Percentiles rank a stretch among this genome's conserved stretches.
phyloP scores from a whole-genome alignment of 2,797 vertebrate genomes.

The Peromyscus attwateri region DNA sequence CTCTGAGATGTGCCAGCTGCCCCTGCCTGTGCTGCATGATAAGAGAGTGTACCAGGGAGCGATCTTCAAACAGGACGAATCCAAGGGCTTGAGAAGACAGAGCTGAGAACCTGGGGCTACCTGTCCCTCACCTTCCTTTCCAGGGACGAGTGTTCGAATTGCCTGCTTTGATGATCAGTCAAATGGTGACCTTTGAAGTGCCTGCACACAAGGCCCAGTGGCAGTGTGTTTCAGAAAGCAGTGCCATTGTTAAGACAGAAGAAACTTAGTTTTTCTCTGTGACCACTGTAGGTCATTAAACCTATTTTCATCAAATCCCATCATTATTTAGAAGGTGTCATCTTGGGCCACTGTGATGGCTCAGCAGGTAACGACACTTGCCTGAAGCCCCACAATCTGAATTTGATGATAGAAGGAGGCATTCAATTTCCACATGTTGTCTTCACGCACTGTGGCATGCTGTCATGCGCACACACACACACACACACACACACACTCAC shows the following conservation, averaged over 20 bases:
- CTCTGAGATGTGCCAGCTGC: slow-evolving; percentile 37
- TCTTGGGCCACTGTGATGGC: background rate
- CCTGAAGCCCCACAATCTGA: background rate
- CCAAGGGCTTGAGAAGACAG: slow-evolving; percentile 5
- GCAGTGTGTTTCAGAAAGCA: slow-evolving; percentile 53
- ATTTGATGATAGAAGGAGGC: background rate
- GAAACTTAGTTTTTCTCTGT: slow-evolving; percentile 12
- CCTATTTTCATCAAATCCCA: slow-evolving; percentile 36
- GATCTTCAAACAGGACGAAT: slow-evolving; percentile 42
- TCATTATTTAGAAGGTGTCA: slow-evolving; percentile 49
- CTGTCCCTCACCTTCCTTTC: slow-evolving; percentile 24
- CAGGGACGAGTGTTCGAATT: background rate
- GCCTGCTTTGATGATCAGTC: slow-evolving; percentile 63
- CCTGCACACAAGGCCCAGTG: background rate
- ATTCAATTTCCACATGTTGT: background rate
- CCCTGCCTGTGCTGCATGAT: slow-evolving; percentile 49
- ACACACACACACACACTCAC: background rate
- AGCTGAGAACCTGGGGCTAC: background rate
- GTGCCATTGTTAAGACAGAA: slow-evolving; percentile 16
- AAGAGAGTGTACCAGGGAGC: slow-evolving; percentile 64
- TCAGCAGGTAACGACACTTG: background rate
- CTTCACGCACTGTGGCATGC: background rate
- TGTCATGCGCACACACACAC: background rate
- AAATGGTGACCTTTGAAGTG: slow-evolving; percentile 65
- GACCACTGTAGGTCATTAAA: background rate